Conservation (phyloP, 2,113 vertebrate species). For the Willisornis vidua region DNA sequence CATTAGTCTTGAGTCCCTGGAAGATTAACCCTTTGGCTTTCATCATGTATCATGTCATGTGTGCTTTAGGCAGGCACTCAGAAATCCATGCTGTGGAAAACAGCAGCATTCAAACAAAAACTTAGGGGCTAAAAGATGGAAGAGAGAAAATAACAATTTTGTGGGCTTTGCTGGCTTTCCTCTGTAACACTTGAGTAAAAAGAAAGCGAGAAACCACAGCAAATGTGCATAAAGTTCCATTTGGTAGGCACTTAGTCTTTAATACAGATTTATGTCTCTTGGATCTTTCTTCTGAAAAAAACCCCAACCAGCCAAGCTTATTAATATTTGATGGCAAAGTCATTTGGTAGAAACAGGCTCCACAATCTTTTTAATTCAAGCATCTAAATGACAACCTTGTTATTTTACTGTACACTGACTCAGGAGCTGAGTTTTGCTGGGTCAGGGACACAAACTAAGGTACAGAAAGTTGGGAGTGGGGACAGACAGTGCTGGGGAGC, state of each 20-base stretch:
- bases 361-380: not conserved
- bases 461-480: not conserved
- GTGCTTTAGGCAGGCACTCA: not conserved
- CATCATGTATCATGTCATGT: not conserved
- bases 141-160: conserved; percentile 10
- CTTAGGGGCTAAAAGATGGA: not conserved
- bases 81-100: not conserved
- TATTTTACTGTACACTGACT: conserved; percentile 17
- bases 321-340: conserved; percentile 11
- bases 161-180: conserved; percentile 49
- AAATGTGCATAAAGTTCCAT: conserved; percentile 50
- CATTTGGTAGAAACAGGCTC: not conserved
- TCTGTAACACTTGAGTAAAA: conserved; percentile 34
- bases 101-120: not conserved
- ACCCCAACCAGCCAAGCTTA: not conserved
- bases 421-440: not conserved
- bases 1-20: conserved; percentile 15
- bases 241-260: conserved; percentile 35
- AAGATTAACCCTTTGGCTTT: conserved; percentile 40
- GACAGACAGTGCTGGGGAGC: not conserved
- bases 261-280: conserved; percentile 48
- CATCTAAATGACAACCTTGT: conserved; percentile 9
- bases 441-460: not conserved
- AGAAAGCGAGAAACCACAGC: conserved; percentile 55
- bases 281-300: conserved; percentile 31